Percentiles rank a stretch among this genome's conserved stretches.
These are phyloP conservation scores for Anthopleura xanthogrammica DNA, from an alignment of 92 coral and sea anemone genomes.

Conservation along the genomic window DNA sequence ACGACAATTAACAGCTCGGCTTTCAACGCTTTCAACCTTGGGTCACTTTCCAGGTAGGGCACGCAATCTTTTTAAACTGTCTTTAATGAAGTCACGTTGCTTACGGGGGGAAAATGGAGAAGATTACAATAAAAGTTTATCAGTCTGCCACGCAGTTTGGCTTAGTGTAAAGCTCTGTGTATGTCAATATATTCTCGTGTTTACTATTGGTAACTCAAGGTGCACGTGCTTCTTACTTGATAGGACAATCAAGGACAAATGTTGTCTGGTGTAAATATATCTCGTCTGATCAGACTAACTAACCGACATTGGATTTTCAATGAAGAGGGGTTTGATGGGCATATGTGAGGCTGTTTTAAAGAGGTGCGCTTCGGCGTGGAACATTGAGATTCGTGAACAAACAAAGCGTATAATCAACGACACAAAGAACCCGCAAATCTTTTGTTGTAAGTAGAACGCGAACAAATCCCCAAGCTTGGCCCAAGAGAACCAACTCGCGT, in stretches of 20 bases:
- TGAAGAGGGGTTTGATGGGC: constrained; percentile 22
- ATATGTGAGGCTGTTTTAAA: constrained; percentile 7
- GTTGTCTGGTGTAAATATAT: constrained; percentile 28
- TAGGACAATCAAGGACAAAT: constrained; percentile 36
- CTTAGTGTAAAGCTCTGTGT: background rate
- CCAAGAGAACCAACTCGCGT: background rate
- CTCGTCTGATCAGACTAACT: constrained; percentile 1
- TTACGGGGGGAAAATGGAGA: background rate
- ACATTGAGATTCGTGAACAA: constrained; percentile 24
- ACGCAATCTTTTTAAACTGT: constrained; percentile 10
- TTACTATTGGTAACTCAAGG: background rate
- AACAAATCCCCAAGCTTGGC: constrained; percentile 15
- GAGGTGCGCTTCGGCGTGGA: constrained; percentile 18
- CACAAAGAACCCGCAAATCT: constrained; percentile 44
- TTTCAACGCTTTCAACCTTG: constrained; percentile 16
- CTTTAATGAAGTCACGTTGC: constrained; percentile 5
- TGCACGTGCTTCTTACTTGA: constrained; percentile 10
- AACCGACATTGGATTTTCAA: constrained; percentile 4
- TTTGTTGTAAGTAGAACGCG: constrained; percentile 20
- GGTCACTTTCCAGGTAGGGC: constrained; percentile 27
- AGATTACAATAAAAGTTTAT: background rate
- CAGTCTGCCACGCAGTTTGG: background rate
- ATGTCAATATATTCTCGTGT: constrained; percentile 7
- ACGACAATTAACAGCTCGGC: constrained; percentile 11
- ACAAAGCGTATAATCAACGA: constrained; percentile 31